Evolutionary conservation across 2,797 vertebrate genomes (phyloP), one percentile per base, ranked within the genome.

Genomic region (Buceros bicornis): DNA sequence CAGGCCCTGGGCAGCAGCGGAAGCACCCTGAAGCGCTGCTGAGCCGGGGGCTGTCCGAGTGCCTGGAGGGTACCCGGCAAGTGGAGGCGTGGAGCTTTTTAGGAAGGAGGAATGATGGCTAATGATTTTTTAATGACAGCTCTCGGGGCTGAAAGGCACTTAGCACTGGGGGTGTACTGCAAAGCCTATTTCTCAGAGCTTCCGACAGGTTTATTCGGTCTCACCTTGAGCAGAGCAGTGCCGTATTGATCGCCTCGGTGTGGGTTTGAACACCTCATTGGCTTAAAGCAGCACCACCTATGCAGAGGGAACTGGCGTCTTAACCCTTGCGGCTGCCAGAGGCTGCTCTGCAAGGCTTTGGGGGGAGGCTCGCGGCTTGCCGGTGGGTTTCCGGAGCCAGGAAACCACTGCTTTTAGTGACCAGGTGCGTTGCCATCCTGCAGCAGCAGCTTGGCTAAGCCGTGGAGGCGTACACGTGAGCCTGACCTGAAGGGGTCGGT

Each of bases 141-240:
- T 97, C 96, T 97, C 96, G 90, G 96, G 95, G 95, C 97, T 95
- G 97, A 97, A 96, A 97, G 97, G 97, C 97, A 97, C 98, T 98
- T 97, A 98, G 97, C 94, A 93, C 98, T 97, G 94, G 90, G 94
- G 77, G 95, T 96, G 96, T 94, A 76, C 95, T 95, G 97, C 97
- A 96, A 95, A 97, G 96, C 97, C 97, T 95, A 97, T 98, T 98
- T 97, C 96, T 98, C 98, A 98, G 95, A 82, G 96, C 97, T 97
- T 92, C 93, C 97, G 97, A 98, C 98, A 98, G 97, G 96, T 98
- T 98, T 98, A 98, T 98, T 98, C 97, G 97, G 97, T 96, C 97
- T 98, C 97, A 97, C 98, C 98, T 98, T 98, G 98, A 97, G 96
- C 94, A 96, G 97, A 98, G 97, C 96, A 95, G 96, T 81, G 94